Conservation (phyloP, 2,888 invertebrate genomes). For the Heliconius erato region DNA sequence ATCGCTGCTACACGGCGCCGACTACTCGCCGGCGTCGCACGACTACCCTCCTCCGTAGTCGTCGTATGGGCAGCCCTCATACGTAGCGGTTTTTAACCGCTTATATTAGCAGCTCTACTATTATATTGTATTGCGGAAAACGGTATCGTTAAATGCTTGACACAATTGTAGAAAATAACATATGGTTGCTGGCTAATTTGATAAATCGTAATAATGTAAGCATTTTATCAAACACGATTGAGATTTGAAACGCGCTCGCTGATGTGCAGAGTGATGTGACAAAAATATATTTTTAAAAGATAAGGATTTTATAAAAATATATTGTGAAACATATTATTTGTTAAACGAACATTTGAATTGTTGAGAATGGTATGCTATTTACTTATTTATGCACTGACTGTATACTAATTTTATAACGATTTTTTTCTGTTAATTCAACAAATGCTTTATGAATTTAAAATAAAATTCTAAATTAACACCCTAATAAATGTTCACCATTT, state of each 20-base stretch:
- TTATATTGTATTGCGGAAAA: slow-evolving; percentile 2
- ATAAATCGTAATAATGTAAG: background rate
- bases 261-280: background rate
- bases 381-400: background rate
- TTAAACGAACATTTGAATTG: background rate
- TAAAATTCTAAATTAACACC: background rate
- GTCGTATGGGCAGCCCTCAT: slow-evolving; percentile 16
- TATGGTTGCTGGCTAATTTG: slow-evolving; percentile 13
- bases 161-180: background rate
- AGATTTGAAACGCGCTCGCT: background rate
- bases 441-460: background rate
- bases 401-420: background rate
- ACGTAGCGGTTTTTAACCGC: slow-evolving; percentile 24
- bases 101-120: background rate
- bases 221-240: background rate
- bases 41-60: slow-evolving; percentile 72
- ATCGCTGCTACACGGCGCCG: slow-evolving; percentile 88
- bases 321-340: slow-evolving; percentile 6
- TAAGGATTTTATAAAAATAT: slow-evolving; percentile 1
- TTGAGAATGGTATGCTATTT: background rate
- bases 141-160: slow-evolving; percentile 8
- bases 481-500: background rate
- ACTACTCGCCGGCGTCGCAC: slow-evolving; percentile 82
- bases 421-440: background rate
- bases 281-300: slow-evolving; percentile 18